Conservation (phyloP, 2,888 invertebrate species). For the Ferdinandea cuprea region DNA sequence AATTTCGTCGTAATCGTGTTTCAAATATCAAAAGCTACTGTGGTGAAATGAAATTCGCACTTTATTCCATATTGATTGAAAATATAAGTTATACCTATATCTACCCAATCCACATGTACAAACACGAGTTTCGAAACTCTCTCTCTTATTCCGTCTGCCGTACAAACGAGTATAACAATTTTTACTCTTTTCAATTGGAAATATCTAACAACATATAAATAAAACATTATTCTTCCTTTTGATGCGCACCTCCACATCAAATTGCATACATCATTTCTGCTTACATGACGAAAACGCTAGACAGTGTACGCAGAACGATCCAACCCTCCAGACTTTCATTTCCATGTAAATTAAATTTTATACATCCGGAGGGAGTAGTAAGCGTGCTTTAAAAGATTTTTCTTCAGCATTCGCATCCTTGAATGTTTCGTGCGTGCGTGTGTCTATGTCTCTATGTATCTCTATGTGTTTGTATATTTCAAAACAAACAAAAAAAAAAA, state of each 20-base stretch:
- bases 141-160: conserved; percentile 11
- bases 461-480: no score
- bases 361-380: conserved; percentile 58
- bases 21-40: conserved; percentile 35
- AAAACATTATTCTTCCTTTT: conserved; percentile 57
- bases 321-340: conserved; percentile 49
- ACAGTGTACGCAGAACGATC: conserved; percentile 18
- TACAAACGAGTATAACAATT: conserved; percentile 40
- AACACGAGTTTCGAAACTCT: neutral
- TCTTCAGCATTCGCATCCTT: conserved; percentile 38
- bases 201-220: conserved; percentile 59
- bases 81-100: conserved; percentile 17
- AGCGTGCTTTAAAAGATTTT: conserved; percentile 54
- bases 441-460: no score
- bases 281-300: conserved; percentile 40
- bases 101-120: neutral
- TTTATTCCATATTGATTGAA: conserved; percentile 35
- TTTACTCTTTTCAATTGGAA: conserved; percentile 53
- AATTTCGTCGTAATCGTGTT: conserved; percentile 38
- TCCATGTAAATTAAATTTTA: conserved; percentile 71
- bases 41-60: conserved; percentile 19
- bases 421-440: conserved; percentile 36
- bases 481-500: conserved; percentile 32
- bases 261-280: conserved; percentile 53
- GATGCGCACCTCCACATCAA: conserved; percentile 56